Conservation (phyloP, 2,797 vertebrate genomes). For the Macropus fuliginosus region DNA sequence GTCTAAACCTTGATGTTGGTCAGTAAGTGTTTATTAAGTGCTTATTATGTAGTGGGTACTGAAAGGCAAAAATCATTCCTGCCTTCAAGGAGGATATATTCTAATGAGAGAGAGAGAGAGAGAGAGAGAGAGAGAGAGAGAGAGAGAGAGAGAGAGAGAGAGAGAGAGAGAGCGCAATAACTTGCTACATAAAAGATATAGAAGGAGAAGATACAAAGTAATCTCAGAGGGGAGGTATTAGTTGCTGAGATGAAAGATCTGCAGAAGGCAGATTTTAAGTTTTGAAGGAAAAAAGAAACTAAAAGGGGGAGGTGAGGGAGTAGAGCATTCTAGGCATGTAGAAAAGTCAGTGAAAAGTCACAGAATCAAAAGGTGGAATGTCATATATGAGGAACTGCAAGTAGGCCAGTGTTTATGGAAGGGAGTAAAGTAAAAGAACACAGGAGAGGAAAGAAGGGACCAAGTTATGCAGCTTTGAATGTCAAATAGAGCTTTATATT, state of each 20-base stretch:
- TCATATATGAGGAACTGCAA: background rate
- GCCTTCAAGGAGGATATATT: background rate
- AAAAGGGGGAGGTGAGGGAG: background rate
- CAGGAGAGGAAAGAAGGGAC: background rate
- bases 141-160: background rate
- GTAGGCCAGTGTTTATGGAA: background rate
- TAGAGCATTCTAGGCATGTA: background rate
- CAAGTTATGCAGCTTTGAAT: background rate
- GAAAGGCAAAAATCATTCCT: background rate
- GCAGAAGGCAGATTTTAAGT: background rate
- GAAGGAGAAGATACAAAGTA: background rate
- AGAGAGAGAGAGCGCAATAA: background rate
- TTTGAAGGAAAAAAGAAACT: background rate
- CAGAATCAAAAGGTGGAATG: background rate
- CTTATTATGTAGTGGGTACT: background rate
- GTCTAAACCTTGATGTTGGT: background rate
- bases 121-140: background rate
- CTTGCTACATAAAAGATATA: background rate
- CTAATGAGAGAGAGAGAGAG: background rate
- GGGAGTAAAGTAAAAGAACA: too few species aligned
- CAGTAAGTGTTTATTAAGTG: background rate
- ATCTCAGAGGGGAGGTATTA: background rate
- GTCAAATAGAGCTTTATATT: background rate
- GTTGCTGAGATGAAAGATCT: background rate
- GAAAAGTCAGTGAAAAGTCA: background rate